Evolutionary conservation across 2,113 vertebrate species (phyloP).

Genomic region (Empidonax traillii): DNA sequence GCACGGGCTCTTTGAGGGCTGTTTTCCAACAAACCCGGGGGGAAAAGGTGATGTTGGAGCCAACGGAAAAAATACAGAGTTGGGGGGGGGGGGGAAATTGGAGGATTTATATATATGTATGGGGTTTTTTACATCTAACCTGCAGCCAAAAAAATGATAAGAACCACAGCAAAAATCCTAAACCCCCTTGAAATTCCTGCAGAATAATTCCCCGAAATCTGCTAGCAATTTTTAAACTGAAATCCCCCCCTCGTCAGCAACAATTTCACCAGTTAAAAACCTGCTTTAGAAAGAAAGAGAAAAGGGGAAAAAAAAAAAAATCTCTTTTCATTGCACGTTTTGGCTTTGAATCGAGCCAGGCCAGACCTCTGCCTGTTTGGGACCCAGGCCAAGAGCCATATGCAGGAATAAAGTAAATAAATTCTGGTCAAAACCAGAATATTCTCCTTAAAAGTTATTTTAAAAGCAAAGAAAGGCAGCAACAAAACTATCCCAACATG

Average conservation of each 20-base stretch:
- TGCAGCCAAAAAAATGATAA: neutral
- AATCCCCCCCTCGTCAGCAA: neutral
- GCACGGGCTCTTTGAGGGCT: neutral
- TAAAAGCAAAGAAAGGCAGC: conserved; percentile 18
- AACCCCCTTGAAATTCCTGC: neutral
- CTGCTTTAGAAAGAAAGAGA: conserved; percentile 14
- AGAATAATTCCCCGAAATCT: conserved; percentile 19
- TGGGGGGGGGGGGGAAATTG: rapidly evolving
- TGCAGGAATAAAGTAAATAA: conserved; percentile 56
- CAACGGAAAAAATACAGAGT: neutral
- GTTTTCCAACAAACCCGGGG: neutral
- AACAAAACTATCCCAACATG: neutral
- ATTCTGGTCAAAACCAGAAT: conserved; percentile 63
- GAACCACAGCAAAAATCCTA: neutral
- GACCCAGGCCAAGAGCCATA: conserved; percentile 52
- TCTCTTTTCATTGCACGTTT: conserved; percentile 20
- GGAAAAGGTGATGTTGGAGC: neutral
- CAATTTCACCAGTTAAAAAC: neutral
- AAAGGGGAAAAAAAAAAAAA: neutral
- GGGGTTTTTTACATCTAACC: neutral
- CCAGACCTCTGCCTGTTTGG: conserved; percentile 53
- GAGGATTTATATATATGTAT: neutral
- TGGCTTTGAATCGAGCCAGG: conserved; percentile 41
- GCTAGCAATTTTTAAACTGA: neutral
- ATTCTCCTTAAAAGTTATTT: conserved; percentile 47